Evolutionary conservation across 2,797 vertebrate genomes (phyloP).

Genomic region (Channa striata): DNA sequence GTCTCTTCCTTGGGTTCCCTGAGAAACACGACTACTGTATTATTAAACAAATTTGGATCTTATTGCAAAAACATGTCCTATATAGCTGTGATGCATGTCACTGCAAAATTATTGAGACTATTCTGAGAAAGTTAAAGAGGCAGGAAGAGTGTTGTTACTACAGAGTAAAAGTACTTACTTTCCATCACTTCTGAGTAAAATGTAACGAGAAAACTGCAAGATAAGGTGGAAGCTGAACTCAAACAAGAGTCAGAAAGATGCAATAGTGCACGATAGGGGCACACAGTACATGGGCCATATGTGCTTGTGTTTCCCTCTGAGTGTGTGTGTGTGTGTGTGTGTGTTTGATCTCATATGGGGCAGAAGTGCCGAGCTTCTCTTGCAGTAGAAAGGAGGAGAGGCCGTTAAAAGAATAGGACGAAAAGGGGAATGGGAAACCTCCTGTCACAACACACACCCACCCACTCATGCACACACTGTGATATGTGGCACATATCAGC

Average conservation of each 20-base stretch:
- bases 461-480: not conserved
- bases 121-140: slow-evolving; percentile 5
- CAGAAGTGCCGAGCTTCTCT: slow-evolving; percentile 55
- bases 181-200: not conserved
- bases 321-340: slow-evolving; percentile 19
- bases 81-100: slow-evolving; percentile 12
- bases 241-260: slow-evolving; percentile 10
- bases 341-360: slow-evolving; percentile 51
- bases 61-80: slow-evolving; percentile 14
- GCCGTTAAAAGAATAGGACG: slow-evolving; percentile 52
- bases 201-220: slow-evolving; percentile 1
- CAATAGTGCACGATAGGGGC: slow-evolving; percentile 30
- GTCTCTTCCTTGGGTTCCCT: slow-evolving; percentile 9
- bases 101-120: slow-evolving; percentile 4
- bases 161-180: not conserved
- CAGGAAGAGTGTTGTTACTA: not conserved
- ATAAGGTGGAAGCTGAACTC: slow-evolving; percentile 6
- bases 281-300: slow-evolving; percentile 29
- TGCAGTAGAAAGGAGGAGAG: slow-evolving; percentile 38
- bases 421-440: slow-evolving; percentile 14
- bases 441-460: slow-evolving; percentile 7
- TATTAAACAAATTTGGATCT: slow-evolving; percentile 28
- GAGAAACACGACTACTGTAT: slow-evolving; percentile 7
- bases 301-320: slow-evolving; percentile 21
- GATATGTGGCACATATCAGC: not conserved